phyloP scores from a whole-genome alignment of 2,113 vertebrate genomes.

The Nothoprocta perdicaria region DNA sequence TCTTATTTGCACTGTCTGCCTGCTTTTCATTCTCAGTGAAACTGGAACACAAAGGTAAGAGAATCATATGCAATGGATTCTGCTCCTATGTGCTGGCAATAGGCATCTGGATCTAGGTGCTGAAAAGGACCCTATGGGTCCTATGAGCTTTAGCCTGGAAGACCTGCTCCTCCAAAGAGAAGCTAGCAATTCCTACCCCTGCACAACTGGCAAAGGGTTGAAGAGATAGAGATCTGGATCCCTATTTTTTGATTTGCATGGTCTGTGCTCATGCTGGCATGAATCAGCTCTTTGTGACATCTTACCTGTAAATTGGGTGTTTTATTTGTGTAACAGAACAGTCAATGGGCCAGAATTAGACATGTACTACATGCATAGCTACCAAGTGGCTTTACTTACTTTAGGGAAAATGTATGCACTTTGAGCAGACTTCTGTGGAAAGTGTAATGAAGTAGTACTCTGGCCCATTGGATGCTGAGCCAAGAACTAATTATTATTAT shows the following conservation, averaged over 20 bases:
- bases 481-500: background rate
- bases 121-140: background rate
- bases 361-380: background rate
- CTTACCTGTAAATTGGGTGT: background rate
- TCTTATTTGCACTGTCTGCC: background rate
- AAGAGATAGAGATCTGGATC: background rate
- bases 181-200: background rate
- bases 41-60: background rate
- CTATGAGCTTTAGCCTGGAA: background rate
- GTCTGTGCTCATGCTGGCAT: background rate
- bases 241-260: background rate
- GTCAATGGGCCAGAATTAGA: background rate
- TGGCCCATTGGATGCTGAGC: background rate
- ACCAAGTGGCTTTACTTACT: background rate
- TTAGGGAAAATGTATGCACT: background rate
- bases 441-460: background rate
- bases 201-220: background rate
- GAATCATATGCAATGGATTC: fast-evolving
- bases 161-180: background rate
- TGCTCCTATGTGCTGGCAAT: background rate
- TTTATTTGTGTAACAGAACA: conserved; percentile 8
- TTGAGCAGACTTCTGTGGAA: background rate
- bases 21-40: background rate
- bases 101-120: background rate
- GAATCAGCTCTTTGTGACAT: background rate